Base-by-base conservation (phyloP, 92 coral and sea anemone genomes). In the Pocillopora meandrina region DNA sequence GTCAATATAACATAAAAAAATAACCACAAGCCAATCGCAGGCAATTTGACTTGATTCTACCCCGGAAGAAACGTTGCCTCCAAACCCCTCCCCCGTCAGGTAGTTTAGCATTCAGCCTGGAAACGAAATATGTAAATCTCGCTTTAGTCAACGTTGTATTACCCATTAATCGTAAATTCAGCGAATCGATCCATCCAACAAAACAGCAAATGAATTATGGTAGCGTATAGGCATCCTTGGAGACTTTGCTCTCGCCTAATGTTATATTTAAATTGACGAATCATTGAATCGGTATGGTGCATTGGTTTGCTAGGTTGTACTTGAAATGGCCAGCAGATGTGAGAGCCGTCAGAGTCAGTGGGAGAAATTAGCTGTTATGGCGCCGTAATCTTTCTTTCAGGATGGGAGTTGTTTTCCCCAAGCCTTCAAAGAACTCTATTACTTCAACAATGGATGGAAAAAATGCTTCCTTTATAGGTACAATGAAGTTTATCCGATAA, bases 351-450 rank as follows among this genome's bases (percentile, higher is more conserved):
- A 3, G 52, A 52, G 69, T 61, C 33, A 1, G 70, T 19, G 15
- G 33, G 59, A 56, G 49, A 59, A 71, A 59, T 81, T 71, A 36
- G 14, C 69, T 72, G 61, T 57, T 17, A 81, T 71, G 75, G 69
- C 34, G 14, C 60, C 73, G 62, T 73, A 31, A 83, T 73, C 80
- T 9, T 19, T 56, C 18, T 14, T 74, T 74, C 61, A 73, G 18
- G 86, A 83, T 83, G 86, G 86, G 86, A 64, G 74, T 83, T 73
- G 80, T 65, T 23, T 64, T 79, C 64, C 74, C 86, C 49, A 80
- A 56, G 17, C 86, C 86, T 47, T 55, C 72, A 74, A 74, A 73
- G 65, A 74, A 63, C 62, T 73, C 64, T 55, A 56, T 61, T 19
- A 59, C 10, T 73, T 15, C 86, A 74, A 31, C 86, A 74, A 47